Evolutionary conservation across 2,888 invertebrate genomes (phyloP).

Genomic region (Calameuta filiformis): DNA sequence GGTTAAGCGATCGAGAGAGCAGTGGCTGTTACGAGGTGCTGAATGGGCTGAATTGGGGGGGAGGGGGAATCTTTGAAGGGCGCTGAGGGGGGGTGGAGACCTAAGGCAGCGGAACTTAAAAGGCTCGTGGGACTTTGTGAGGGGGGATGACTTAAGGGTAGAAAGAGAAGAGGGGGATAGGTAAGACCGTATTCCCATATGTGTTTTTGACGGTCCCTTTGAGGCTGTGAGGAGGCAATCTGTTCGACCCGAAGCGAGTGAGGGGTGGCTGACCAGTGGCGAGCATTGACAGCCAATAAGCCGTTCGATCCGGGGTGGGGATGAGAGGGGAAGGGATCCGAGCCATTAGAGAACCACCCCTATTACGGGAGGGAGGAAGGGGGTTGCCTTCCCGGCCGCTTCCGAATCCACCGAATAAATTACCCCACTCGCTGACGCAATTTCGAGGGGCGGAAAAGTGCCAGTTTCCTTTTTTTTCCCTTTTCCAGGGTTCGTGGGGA

Average conservation of each 20-base stretch:
- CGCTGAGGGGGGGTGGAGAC: too few relatives aligned
- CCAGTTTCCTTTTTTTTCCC: too few relatives aligned
- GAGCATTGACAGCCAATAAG: constrained; percentile 48
- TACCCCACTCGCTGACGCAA: not conserved
- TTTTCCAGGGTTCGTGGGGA: too few relatives aligned
- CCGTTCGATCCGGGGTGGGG: constrained; percentile 26
- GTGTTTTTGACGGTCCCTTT: constrained; percentile 33
- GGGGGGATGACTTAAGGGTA: not conserved
- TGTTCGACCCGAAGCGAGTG: constrained; percentile 22
- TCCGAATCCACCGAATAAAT: constrained; percentile 31
- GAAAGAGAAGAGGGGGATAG: constrained; percentile 17
- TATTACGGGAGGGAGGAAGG: not conserved
- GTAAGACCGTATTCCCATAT: constrained; percentile 12
- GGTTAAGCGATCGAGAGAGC: too few relatives aligned
- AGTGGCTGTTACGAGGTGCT: too few relatives aligned
- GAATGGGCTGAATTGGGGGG: too few relatives aligned
- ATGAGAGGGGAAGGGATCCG: not conserved
- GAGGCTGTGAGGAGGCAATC: constrained; percentile 35
- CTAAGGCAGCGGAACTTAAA: too few relatives aligned
- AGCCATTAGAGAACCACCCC: constrained; percentile 27
- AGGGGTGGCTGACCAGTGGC: constrained; percentile 22
- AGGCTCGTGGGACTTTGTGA: too few relatives aligned
- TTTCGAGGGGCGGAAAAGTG: too few relatives aligned
- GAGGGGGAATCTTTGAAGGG: too few relatives aligned
- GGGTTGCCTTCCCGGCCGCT: not conserved